Percentiles rank a stretch among this genome's conserved stretches.
phyloP scores from a whole-genome alignment of 1,140 invertebrate species.

The Zophobas atratus region DNA sequence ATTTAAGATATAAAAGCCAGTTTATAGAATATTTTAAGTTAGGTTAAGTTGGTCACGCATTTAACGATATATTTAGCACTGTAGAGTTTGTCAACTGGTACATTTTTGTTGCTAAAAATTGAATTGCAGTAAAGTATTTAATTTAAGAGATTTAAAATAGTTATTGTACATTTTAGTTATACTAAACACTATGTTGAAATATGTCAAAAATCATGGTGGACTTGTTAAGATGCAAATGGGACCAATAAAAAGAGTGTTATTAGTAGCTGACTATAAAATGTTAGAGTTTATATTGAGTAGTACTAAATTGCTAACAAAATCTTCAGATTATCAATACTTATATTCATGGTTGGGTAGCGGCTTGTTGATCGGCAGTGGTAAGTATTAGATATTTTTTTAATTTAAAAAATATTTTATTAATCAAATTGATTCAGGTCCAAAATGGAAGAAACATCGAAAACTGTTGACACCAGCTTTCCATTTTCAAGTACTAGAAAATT shows the following conservation, averaged over 20 bases:
- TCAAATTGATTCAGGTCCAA: constrained; percentile 8
- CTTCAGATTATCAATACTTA: background rate
- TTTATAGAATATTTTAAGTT: too few relatives aligned
- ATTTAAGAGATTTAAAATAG: too few relatives aligned
- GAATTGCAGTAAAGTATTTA: too few relatives aligned
- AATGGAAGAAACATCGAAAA: constrained; percentile 66
- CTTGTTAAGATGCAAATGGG: constrained; percentile 1
- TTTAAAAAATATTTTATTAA: background rate
- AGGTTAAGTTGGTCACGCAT: too few relatives aligned
- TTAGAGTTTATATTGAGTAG: constrained; percentile 5
- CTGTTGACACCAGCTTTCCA: constrained; percentile 65
- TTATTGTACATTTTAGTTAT: background rate
- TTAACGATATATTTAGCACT: too few relatives aligned
- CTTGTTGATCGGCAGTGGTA: background rate
- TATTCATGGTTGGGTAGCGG: constrained; percentile 11
- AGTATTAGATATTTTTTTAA: background rate
- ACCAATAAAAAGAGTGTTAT: background rate
- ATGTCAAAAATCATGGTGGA: background rate
- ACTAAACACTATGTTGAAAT: background rate
- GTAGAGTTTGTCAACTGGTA: too few relatives aligned
- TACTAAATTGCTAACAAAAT: background rate
- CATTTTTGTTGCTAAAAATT: too few relatives aligned
- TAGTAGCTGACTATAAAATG: constrained; percentile 12
- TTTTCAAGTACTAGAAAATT: constrained; percentile 63
- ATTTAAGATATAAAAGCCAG: too few relatives aligned